These are phyloP conservation scores for Aplodontia rufa DNA, from an alignment of 2,113 vertebrate species.

Conservation along the genomic window DNA sequence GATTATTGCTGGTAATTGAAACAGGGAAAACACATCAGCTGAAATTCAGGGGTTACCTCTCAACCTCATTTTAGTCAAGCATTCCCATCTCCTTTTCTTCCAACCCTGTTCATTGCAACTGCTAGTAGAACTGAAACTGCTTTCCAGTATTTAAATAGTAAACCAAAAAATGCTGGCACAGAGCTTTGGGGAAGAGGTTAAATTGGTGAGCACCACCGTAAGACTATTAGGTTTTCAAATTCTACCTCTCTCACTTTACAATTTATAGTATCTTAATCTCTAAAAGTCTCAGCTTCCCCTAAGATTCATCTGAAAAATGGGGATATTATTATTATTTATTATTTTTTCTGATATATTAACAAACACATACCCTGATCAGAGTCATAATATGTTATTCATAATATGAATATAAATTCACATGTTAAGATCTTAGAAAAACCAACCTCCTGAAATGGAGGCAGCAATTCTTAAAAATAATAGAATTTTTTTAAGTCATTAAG, in stretches of 20 bases:
- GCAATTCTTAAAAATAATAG: background rate
- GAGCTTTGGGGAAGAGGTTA: background rate
- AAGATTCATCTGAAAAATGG: background rate
- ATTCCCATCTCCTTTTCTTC: background rate
- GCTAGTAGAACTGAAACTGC: background rate
- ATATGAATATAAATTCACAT: slow-evolving; percentile 9
- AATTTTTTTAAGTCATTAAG: background rate
- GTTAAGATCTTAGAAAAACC: background rate
- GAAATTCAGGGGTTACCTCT: slow-evolving; percentile 38
- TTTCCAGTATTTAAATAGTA: background rate
- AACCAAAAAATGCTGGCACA: background rate
- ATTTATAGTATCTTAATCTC: background rate
- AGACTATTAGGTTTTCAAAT: background rate
- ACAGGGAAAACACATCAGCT: slow-evolving; percentile 43
- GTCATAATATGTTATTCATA: background rate
- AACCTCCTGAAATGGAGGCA: background rate
- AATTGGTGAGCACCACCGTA: background rate
- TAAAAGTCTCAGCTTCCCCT: background rate
- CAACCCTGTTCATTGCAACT: background rate
- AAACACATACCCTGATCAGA: background rate
- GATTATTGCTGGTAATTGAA: slow-evolving; percentile 67
- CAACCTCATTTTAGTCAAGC: background rate
- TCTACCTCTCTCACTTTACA: background rate
- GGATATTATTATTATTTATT: background rate
- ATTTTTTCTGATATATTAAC: background rate